Evolutionary conservation across 1,140 invertebrate genomes (phyloP).

Genomic region (Berghia stephanieae): DNA sequence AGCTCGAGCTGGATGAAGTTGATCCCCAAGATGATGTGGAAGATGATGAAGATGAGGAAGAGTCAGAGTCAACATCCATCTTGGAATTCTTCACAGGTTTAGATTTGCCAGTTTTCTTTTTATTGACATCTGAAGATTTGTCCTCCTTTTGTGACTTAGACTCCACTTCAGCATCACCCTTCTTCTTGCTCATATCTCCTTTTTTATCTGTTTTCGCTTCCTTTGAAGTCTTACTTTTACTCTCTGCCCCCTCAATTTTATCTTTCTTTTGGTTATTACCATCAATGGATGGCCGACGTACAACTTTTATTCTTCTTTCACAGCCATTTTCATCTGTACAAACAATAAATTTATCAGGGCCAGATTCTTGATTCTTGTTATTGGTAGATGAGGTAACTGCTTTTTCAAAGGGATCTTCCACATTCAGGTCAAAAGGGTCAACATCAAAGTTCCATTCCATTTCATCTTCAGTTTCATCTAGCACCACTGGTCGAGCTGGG

Average conservation of each 20-base stretch:
- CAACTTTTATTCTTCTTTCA: not conserved
- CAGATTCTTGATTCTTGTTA: constrained; percentile 10
- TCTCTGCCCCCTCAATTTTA: not conserved
- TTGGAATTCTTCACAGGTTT: constrained; percentile 39
- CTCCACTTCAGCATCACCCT: not conserved
- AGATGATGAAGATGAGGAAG: constrained; percentile 36
- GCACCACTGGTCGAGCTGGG: too few relatives aligned
- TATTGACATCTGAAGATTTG: constrained; percentile 28
- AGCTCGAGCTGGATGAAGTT: constrained; percentile 22
- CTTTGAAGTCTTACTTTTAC: not conserved
- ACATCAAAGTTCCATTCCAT: constrained; percentile 47
- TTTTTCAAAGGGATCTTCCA: constrained; percentile 32
- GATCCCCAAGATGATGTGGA: constrained; percentile 34
- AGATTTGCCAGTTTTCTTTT: too few relatives aligned
- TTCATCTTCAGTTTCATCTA: constrained; percentile 30
- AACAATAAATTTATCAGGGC: too few relatives aligned
- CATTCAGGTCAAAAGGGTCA: constrained; percentile 41
- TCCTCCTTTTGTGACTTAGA: not conserved
- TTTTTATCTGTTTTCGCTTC: constrained; percentile 26
- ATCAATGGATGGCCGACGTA: not conserved
- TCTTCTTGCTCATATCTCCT: not conserved
- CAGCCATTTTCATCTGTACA: too few relatives aligned
- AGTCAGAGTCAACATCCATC: constrained; percentile 29
- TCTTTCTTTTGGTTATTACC: constrained; percentile 21
- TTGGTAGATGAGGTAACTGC: constrained; percentile 20